phyloP scores from a whole-genome alignment of 1,140 invertebrate species.

The Drosophila ercepeae region DNA sequence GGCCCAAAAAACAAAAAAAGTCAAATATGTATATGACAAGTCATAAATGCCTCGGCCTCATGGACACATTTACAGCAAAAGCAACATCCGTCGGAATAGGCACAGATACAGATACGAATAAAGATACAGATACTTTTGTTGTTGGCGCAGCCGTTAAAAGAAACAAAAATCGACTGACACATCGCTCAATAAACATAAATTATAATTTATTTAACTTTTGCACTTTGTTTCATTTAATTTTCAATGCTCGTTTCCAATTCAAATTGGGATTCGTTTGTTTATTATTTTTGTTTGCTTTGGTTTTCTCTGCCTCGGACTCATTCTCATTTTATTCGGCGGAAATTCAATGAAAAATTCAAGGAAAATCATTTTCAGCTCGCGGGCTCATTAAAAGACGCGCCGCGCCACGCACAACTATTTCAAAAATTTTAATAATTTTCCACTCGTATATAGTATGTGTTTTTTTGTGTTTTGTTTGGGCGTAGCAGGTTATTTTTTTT shows the following conservation, averaged over 20 bases:
- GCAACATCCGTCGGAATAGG: conserved; percentile 19
- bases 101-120: conserved; percentile 19
- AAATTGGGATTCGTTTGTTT: conserved; percentile 55
- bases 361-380: conserved; percentile 37
- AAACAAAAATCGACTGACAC: conserved; percentile 61
- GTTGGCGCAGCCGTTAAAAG: conserved; percentile 58
- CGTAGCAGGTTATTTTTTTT: conserved; percentile 48
- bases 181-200: conserved; percentile 81
- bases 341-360: conserved; percentile 36
- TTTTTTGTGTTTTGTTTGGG: conserved; percentile 7
- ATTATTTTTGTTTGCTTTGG: conserved; percentile 46
- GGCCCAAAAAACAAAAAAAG: conserved; percentile 33
- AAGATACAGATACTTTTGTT: conserved; percentile 48
- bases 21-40: conserved; percentile 66
- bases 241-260: conserved; percentile 48
- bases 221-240: conserved; percentile 56
- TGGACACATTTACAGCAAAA: conserved; percentile 41
- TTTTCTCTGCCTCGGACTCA: conserved; percentile 21
- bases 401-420: conserved; percentile 66
- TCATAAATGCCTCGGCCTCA: conserved; percentile 70
- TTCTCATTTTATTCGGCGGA: conserved; percentile 27
- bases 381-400: conserved; percentile 64
- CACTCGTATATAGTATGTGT: conserved; percentile 41
- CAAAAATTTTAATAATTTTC: conserved; percentile 76
- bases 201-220: conserved; percentile 77